These are phyloP conservation scores for Acheta domesticus DNA, from an alignment of 2,888 invertebrate species.

Conservation along the genomic window DNA sequence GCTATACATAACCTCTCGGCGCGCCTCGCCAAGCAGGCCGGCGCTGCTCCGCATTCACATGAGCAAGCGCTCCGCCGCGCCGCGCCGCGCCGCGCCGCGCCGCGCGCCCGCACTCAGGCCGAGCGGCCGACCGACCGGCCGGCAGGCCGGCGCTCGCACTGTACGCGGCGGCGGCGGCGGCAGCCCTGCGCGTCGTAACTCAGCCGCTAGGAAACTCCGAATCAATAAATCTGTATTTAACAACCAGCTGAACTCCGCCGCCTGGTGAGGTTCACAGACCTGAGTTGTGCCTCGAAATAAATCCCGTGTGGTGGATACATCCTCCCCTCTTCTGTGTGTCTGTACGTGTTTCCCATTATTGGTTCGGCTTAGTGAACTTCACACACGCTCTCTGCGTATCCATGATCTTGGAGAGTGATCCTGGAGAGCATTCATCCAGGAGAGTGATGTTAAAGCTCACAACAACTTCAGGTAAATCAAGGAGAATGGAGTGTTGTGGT, in stretches of 20 bases:
- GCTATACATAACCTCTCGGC: not conserved
- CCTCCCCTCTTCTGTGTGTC: not conserved
- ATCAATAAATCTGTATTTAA: conserved; percentile 18
- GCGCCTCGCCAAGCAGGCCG: not conserved
- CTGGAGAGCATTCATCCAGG: too few relatives aligned
- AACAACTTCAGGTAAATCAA: too few relatives aligned
- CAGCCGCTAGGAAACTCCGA: not conserved
- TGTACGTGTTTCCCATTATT: too few relatives aligned
- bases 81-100: too few relatives aligned
- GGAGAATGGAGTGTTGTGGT: too few relatives aligned
- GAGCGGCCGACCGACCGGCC: not conserved
- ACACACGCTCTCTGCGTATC: too few relatives aligned
- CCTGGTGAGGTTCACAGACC: too few relatives aligned
- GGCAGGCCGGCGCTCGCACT: not conserved
- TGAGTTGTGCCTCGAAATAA: not conserved
- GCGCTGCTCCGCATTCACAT: not conserved
- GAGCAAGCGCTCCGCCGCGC: not conserved
- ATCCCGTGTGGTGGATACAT: not conserved
- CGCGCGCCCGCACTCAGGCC: not conserved
- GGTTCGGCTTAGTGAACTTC: too few relatives aligned
- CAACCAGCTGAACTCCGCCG: not conserved
- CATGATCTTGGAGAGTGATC: too few relatives aligned
- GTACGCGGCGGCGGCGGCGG: not conserved
- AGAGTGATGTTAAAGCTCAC: too few relatives aligned
- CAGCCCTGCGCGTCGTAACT: not conserved